Percentiles rank a stretch among this genome's conserved stretches.
Conservation (phyloP, 2,797 vertebrate genomes). For the Coluber constrictor region DNA sequence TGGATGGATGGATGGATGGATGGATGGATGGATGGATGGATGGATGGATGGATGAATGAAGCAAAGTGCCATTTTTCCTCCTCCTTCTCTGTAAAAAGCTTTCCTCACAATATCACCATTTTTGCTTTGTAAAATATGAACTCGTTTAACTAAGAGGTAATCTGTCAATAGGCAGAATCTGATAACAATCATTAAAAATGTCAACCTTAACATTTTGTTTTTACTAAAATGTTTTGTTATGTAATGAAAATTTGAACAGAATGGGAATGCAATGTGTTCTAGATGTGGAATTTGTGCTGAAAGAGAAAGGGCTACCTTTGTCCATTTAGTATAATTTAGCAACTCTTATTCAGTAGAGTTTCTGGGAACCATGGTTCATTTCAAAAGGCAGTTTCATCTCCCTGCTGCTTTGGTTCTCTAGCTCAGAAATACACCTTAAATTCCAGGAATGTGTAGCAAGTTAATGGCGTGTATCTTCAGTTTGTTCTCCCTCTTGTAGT, state of each 20-base stretch:
- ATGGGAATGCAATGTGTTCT: not conserved
- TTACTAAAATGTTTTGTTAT: not conserved
- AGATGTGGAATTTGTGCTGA: not conserved
- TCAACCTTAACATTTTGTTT: not conserved
- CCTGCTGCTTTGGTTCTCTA: not conserved
- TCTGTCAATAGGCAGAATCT: not conserved
- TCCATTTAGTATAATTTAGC: not conserved
- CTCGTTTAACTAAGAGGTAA: not conserved
- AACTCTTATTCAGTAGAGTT: not conserved
- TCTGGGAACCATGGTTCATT: not conserved
- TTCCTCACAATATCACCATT: not conserved
- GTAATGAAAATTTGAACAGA: not conserved
- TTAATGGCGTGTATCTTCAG: not conserved
- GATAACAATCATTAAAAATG: not conserved
- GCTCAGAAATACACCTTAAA: not conserved
- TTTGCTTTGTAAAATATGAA: not conserved
- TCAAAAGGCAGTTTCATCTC: not conserved
- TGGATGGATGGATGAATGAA: not conserved
- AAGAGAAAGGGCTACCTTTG: not conserved
- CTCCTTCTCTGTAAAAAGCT: not conserved
- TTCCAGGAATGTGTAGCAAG: not conserved
- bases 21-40: not conserved
- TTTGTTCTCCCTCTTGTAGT: not conserved
- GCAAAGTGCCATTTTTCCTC: not conserved
- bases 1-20: not conserved